Percentiles rank a stretch among this genome's conserved stretches.
phyloP scores from a whole-genome alignment of 2,113 vertebrate genomes.

The Rhea americana region DNA sequence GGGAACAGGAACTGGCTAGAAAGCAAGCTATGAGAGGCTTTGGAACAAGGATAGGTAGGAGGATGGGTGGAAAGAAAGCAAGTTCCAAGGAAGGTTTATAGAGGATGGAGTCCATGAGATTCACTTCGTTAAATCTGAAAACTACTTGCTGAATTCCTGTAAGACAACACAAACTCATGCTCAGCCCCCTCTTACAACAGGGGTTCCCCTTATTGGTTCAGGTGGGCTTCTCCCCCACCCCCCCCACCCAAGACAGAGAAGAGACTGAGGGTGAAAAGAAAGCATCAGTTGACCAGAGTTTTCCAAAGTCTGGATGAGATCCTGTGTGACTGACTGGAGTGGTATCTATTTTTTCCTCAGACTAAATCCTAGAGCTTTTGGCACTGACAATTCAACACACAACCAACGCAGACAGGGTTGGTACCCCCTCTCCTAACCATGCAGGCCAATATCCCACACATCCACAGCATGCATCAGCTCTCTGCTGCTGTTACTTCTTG shows the following conservation, averaged over 20 bases:
- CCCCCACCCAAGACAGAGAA: background rate
- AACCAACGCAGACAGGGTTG: background rate
- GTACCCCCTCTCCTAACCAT: background rate
- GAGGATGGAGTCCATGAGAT: background rate
- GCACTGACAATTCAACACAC: accelerated
- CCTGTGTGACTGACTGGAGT: accelerated
- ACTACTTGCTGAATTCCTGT: background rate
- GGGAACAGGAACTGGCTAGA: background rate
- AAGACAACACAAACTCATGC: background rate
- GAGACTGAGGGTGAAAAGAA: background rate
- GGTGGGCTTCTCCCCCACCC: background rate
- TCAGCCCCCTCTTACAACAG: background rate
- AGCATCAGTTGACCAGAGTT: background rate
- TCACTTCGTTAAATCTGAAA: background rate
- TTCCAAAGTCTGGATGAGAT: background rate
- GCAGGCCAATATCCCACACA: background rate
- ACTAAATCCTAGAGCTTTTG: background rate
- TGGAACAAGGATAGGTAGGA: background rate
- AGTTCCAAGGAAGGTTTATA: background rate
- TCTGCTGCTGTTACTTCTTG: background rate
- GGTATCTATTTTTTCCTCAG: background rate
- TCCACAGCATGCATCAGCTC: background rate
- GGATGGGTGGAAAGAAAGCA: background rate
- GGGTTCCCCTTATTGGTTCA: background rate
- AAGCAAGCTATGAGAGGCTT: background rate